Percentiles rank a stretch among this genome's conserved stretches.
Conservation (phyloP, 2,888 invertebrate species). For the Meteorus colon region DNA sequence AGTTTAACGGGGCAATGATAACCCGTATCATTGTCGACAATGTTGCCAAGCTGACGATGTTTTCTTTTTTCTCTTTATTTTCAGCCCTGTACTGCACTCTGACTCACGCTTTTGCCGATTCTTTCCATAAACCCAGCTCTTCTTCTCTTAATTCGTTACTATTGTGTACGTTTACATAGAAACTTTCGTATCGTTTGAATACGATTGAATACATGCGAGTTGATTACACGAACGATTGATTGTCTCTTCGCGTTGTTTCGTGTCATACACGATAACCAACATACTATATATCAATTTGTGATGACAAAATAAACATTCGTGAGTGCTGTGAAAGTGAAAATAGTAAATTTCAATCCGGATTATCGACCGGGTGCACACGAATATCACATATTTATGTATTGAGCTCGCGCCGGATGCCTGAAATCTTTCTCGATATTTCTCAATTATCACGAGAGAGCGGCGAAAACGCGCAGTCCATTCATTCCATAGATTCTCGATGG, state of each 20-base stretch:
- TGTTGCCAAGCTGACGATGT: conserved; percentile 56
- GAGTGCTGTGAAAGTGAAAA: no score
- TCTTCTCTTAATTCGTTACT: no score
- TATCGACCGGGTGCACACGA: background rate
- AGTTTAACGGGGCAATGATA: conserved; percentile 59
- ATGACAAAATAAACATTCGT: no score
- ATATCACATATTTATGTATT: background rate
- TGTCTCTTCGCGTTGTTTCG: no score
- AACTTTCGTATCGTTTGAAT: no score
- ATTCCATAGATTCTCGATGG: conserved; percentile 60
- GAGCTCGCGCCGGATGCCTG: conserved; percentile 13
- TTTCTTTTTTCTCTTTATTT: conserved; percentile 34
- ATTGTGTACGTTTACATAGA: no score
- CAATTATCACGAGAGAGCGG: conserved; percentile 55
- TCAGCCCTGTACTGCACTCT: conserved; percentile 20
- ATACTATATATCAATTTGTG: no score
- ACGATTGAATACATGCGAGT: no score
- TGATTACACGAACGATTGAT: no score
- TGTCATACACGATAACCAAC: no score
- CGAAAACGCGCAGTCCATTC: conserved; percentile 56
- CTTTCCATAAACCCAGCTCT: no score
- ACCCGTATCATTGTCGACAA: conserved; percentile 57
- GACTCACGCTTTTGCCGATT: no score
- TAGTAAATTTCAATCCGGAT: conserved; percentile 53
- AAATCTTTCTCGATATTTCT: conserved; percentile 56